Percentiles rank a stretch among this genome's conserved stretches.
These are phyloP conservation scores for Megaptera novaeangliae DNA, from an alignment of 2,113 vertebrate genomes.

Conservation along the genomic window DNA sequence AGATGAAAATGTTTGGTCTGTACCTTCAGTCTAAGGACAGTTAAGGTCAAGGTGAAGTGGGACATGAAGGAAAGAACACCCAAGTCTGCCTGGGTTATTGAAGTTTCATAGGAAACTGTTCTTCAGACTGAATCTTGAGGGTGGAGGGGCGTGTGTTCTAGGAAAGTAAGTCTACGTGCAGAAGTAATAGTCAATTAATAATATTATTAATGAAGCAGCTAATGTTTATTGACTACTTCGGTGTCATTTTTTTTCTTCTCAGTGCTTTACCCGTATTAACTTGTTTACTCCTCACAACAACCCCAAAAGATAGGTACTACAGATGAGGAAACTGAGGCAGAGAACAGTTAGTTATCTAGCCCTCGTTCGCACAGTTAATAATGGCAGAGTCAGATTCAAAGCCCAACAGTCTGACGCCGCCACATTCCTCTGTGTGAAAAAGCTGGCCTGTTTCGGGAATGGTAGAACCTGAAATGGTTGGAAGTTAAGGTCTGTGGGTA, in stretches of 20 bases:
- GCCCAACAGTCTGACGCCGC: neutral
- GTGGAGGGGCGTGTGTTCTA: accelerated
- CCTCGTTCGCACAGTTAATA: neutral
- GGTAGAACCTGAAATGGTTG: neutral
- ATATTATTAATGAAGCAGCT: neutral
- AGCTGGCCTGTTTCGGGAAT: neutral
- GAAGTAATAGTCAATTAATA: neutral
- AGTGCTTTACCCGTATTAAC: neutral
- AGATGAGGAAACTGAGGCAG: neutral
- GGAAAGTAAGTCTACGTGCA: neutral
- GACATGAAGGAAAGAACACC: neutral
- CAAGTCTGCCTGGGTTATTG: neutral
- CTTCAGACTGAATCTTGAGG: neutral
- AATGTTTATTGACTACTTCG: neutral
- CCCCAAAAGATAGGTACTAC: neutral
- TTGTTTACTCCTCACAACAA: neutral
- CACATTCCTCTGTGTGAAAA: neutral
- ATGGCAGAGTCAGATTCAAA: neutral
- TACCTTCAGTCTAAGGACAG: neutral
- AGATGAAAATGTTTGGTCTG: neutral
- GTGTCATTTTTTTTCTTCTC: neutral
- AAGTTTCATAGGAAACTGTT: neutral
- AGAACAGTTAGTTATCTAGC: neutral
- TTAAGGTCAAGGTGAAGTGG: neutral
- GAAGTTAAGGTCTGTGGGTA: neutral